Evolutionary conservation across 2,888 invertebrate species (phyloP), one percentile per base, ranked within the genome.

Genomic region (Clostera curtula): DNA sequence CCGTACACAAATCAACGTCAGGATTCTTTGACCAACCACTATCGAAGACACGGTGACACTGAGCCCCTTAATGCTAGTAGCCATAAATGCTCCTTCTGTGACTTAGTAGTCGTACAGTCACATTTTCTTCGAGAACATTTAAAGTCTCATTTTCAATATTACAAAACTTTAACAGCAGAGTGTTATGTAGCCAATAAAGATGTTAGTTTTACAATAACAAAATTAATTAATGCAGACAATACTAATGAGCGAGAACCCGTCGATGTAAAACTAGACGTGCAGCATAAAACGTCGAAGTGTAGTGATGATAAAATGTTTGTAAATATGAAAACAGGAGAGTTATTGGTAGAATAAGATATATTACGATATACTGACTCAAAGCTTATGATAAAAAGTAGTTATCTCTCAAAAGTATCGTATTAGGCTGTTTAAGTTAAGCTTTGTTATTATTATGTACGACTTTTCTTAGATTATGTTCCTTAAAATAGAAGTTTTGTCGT

Each of bases 61-160:
- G 86, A 89, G 56, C 71, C 88, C 5, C 85, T 87, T 3, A 88
- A 87, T 22, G 72, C 75, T 24, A 88, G 87, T 40, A 85, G 82
- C 36, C 88, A 89, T 51, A 88, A 88, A 40, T 96, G 96, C 71
- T 88, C 90, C 11, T 90, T 91, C 63, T 96, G 96, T 67, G 93
- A 94, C 72, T 92, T 92, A 63, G 90, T 90, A 12, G 91, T 91
- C 12, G 87, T 89, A 3, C 91, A 92, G 50, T 88, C 88, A 31
- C 88, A 90, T 53, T 88, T 91, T 42, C 76, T 95, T 16, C 86
- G 90, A 19, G 94, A 94, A 49, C 96, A 96, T 68, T 85, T 89
- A 19, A 90, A 91, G 56, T 83, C 93, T 27, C 95, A 95, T 66
- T 93, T 95, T 58, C 71, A 72, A 46, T 83, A 83, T 31, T 85